Percentiles rank a stretch among this genome's conserved stretches.
phyloP scores from a whole-genome alignment of 2,797 vertebrate genomes.

The Erethizon dorsatum region DNA sequence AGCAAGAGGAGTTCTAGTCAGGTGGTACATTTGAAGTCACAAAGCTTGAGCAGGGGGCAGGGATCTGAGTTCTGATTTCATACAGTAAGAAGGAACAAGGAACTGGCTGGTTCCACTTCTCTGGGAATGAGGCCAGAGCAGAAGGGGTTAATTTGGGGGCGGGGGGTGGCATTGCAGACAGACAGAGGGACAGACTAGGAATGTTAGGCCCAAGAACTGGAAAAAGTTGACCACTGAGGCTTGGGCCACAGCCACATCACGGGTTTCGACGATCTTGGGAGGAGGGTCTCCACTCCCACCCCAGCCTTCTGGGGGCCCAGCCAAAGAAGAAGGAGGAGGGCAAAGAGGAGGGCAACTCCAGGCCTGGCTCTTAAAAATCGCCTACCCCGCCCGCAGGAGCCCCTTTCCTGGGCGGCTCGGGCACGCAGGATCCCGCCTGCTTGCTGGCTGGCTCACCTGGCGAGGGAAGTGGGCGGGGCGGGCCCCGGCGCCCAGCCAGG shows the following conservation, averaged over 20 bases:
- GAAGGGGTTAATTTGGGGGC: constrained; percentile 71
- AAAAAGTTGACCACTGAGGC: constrained; percentile 79
- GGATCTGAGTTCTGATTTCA: background rate
- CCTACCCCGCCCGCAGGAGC: constrained; percentile 3
- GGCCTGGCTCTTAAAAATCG: constrained; percentile 67
- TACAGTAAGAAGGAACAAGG: background rate
- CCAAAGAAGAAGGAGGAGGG: constrained; percentile 39
- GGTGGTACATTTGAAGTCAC: background rate
- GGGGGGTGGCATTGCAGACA: background rate
- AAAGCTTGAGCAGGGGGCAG: background rate
- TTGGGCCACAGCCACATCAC: constrained; percentile 79
- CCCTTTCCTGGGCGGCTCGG: constrained; percentile 77
- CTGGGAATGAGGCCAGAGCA: constrained; percentile 1
- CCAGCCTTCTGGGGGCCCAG: constrained; percentile 3
- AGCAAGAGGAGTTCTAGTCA: background rate
- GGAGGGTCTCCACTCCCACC: constrained; percentile 73
- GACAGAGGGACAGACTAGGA: constrained; percentile 40
- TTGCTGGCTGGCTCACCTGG: constrained; percentile 77
- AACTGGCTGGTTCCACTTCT: background rate
- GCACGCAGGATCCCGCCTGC: constrained; percentile 77
- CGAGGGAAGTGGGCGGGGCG: constrained; percentile 58
- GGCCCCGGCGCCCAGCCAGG: constrained; percentile 68
- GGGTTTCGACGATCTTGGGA: constrained; percentile 45
- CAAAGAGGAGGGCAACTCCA: constrained; percentile 41
- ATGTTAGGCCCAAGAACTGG: constrained; percentile 71